Base-by-base conservation (phyloP, 2,888 invertebrate genomes). In the Helobdella robusta region DNA sequence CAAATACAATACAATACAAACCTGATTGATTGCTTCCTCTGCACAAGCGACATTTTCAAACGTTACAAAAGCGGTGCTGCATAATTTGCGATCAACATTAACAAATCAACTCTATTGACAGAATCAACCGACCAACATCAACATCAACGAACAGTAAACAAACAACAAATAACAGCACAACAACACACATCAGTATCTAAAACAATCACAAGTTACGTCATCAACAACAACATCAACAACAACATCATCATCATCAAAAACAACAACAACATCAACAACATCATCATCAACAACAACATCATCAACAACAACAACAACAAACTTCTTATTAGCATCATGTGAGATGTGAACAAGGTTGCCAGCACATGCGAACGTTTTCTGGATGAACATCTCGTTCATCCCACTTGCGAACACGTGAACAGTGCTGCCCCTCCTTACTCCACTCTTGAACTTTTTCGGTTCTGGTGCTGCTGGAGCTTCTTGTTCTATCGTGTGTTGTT, bases 21-120 rank as follows among this genome's bases (percentile, higher is more conserved):
- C 56, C 56, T 56, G 28, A n/a, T 56, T 56, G 18, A 56, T 56
- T n/a, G 56, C 56, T 30, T 56, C 56, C 8, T 56, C 32, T 30
- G 56, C 56, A n/a, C 30, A 25, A 11, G 28, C 56, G 32, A 11
- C 28, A 30, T 28, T 56, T 8, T n/a, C 32, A 32, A 25, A 56
- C 5, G 56, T 56, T 28, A 56, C 56, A 11, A 56, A 56, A 1
- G 56, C 56, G 18, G 30, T 30, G 32, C 56, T 56, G 23, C n/a
- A n/a, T n/a, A n/a, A n/a, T n/a, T n/a, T n/a, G n/a, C n/a, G n/a
- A n/a, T n/a, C n/a, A n/a, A n/a, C n/a, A n/a, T n/a, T n/a, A n/a
- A n/a, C n/a, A n/a, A n/a, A n/a, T n/a, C n/a, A n/a, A n/a, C n/a
- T n/a, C n/a, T n/a, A n/a, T n/a, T n/a, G n/a, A n/a, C n/a, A n/a